Base-by-base conservation (phyloP, 2,797 vertebrate genomes). In the Anas acuta region DNA sequence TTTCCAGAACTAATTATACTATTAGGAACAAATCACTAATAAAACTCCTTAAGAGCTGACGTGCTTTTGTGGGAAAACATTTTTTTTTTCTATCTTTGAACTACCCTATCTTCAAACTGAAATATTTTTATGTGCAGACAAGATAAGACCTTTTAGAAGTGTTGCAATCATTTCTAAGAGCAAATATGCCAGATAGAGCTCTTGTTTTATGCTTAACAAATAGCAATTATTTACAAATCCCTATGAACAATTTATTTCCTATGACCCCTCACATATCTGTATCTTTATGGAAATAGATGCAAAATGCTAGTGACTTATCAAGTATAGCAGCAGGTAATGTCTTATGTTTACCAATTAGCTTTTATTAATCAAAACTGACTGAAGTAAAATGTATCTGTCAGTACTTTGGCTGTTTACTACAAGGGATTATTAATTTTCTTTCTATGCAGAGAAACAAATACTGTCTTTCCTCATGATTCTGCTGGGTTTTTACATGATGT, bases 301-400 rank as follows among this genome's bases (percentile, higher is more conserved):
- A 93, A 78, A 92, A 92, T 64, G 26, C 69, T 70, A 77, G 78
- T 84, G 81, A 87, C 77, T 93, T 92, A 89, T 67, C 76, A 84
- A 87, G 75, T 85, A 74, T 3, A 85, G 60, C 58, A 84, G 85
- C 87, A 89, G 65, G 75, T 90, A 62, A 81, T 73, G 58, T 66
- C 78, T 77, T 92, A 7, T 80, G 75, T 95, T 93, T 96, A 60
- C 86, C 90, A 92, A 80, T 87, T 90, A 87, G 82, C 35, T 93
- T 93, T 66, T 87, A 90, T 93, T 96, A 91, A 89, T 96, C 78
- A 91, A 90, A 89, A 47, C 64, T 39, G 35, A 80, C 85, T 80
- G 71, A 84, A 92, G 41, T 84, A 85, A 87, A 94, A 94, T n/a
- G 14, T 88, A 23, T 61, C 56, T 95, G 83, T 77, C 65, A 60